phyloP scores from a whole-genome alignment of 2,113 vertebrate species.

The Theristicus caerulescens region DNA sequence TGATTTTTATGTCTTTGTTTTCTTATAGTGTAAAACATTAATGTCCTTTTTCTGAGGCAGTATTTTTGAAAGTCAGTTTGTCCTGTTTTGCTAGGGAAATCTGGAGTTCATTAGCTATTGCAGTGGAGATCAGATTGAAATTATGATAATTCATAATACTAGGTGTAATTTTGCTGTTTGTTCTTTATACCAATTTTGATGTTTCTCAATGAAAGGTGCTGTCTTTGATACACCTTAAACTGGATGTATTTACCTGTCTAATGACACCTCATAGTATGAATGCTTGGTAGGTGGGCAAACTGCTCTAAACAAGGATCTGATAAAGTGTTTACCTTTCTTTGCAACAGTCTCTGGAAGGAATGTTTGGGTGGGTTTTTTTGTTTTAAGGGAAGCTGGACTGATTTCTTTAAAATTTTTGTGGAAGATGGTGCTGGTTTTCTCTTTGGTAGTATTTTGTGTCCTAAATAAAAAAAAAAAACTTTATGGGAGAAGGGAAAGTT shows the following conservation, averaged over 20 bases:
- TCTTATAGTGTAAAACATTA: background rate
- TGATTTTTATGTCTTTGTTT: background rate
- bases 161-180: background rate
- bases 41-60: background rate
- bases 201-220: background rate
- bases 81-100: background rate
- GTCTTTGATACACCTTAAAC: constrained; percentile 32
- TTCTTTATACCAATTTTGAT: background rate
- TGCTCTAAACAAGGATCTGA: background rate
- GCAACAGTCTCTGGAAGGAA: background rate
- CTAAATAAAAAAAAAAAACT: background rate
- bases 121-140: constrained; percentile 2
- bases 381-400: background rate
- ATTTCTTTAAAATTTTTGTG: background rate
- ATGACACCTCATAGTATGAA: background rate
- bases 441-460: background rate
- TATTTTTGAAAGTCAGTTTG: background rate
- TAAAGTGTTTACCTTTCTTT: background rate
- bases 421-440: background rate
- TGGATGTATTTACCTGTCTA: background rate
- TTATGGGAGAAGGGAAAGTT: background rate
- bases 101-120: background rate
- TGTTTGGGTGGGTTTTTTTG: background rate
- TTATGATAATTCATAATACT: constrained; percentile 2
- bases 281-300: background rate